Base-by-base conservation (phyloP, 2,888 invertebrate species). In the Phragmatobia fuliginosa region DNA sequence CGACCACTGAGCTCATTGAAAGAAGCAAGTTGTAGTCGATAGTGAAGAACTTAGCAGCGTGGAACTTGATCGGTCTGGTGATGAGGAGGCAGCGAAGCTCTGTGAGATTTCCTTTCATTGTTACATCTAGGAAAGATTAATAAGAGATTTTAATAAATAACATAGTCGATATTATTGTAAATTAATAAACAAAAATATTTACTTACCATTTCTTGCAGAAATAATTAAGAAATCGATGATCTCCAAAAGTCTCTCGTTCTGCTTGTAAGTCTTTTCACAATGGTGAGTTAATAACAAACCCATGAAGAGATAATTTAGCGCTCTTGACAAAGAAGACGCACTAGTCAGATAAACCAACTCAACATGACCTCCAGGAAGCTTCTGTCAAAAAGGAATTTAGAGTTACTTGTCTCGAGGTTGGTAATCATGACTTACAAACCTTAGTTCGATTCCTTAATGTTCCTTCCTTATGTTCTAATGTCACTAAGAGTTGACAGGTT, bases 1-100 rank as follows among this genome's bases (percentile, higher is more conserved):
- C 88, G 11, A 89, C 86, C 6, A 83, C 83, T 1, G 91, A 91
- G 0, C 83, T 64, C 1, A 90, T 77, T 8, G 91, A 90, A 0
- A 87, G 85, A 0, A 91, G 69, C 0, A 90, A 69, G 0, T 87
- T 80, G 62, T 89, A 88, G 68, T 89, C 83, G 8, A 91, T 71
- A 0, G 80, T 85, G 66, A 87, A 87, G 74, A 89, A 90, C 62
- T 85, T 79, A 0, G 86, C 78, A 68, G 88, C 88, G 66, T 87
- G 87, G 68, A 90, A 87, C 52, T 79, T 75, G 18, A 85, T 73
- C 0, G 84, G 82, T 36, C 86, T 77, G 2, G 82, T 73, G 1
- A 78, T 36, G 18, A 85, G 33, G 8, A 86, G 77, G 25, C 66
- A 67, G 14, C 85, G 81, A 7, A 86, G 76, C 18, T 80, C 79